phyloP scores from a whole-genome alignment of 2,888 invertebrate genomes.

The Pyrochroa serraticornis region DNA sequence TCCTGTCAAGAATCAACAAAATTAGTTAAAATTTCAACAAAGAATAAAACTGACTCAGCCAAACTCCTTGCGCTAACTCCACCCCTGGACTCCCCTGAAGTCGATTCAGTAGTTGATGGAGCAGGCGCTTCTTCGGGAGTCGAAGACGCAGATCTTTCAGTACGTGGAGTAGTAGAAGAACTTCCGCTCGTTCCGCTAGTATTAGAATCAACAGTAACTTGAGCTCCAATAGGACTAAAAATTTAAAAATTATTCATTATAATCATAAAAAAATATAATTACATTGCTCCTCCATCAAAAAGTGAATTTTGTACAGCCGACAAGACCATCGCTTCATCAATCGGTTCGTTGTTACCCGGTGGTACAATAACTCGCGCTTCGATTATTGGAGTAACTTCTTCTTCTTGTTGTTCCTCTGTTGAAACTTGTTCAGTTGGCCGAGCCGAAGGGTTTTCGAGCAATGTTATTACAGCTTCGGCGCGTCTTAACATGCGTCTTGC shows the following conservation, averaged over 20 bases:
- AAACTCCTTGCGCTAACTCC: conserved; percentile 30
- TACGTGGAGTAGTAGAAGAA: conserved; percentile 9
- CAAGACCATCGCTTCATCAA: conserved; percentile 49
- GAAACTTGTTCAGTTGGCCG: conserved; percentile 42
- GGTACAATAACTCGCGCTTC: conserved; percentile 57
- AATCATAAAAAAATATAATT: conserved; percentile 26
- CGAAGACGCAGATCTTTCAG: conserved; percentile 39
- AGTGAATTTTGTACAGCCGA: conserved; percentile 51
- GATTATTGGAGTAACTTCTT: conserved; percentile 57
- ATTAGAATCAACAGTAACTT: conserved; percentile 12
- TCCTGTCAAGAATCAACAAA: conserved; percentile 32
- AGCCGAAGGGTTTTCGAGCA: conserved; percentile 57
- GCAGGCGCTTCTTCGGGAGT: conserved; percentile 41
- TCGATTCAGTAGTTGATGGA: conserved; percentile 44
- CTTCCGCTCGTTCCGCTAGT: conserved; percentile 23
- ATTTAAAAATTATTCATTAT: neutral
- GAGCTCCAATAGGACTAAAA: conserved; percentile 13
- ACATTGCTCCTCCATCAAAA: conserved; percentile 42
- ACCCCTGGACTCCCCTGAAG: conserved; percentile 43
- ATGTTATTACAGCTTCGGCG: conserved; percentile 58
- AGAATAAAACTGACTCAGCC: conserved; percentile 35
- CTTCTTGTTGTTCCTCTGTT: conserved; percentile 52
- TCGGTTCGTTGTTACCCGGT: conserved; percentile 43
- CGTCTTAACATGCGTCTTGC: conserved; percentile 61
- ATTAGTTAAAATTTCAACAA: neutral